These are phyloP conservation scores for Timema cristinae DNA, from an alignment of 2,888 invertebrate species.

Conservation along the genomic window DNA sequence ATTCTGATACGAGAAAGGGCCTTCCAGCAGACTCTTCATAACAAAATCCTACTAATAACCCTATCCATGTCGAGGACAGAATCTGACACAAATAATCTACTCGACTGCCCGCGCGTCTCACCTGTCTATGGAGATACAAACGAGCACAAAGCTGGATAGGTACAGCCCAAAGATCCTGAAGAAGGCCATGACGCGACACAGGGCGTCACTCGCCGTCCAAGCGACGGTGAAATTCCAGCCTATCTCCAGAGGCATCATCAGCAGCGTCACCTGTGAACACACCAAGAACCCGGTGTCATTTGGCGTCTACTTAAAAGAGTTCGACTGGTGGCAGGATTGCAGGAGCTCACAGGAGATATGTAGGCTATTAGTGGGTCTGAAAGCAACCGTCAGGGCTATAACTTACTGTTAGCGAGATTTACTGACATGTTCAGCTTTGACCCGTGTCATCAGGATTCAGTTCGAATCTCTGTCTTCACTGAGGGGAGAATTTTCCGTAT, in stretches of 20 bases:
- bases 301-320: background rate
- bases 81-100: too few species aligned
- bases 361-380: too few species aligned
- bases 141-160: slow-evolving; percentile 80
- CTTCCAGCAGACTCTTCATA: too few species aligned
- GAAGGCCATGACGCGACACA: slow-evolving; percentile 84
- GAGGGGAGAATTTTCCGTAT: too few species aligned
- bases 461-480: too few species aligned
- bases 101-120: slow-evolving; percentile 42
- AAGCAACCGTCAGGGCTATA: too few species aligned
- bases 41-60: too few species aligned
- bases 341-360: background rate
- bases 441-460: too few species aligned
- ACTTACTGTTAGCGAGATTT: too few species aligned
- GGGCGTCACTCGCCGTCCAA: slow-evolving; percentile 79
- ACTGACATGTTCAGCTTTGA: too few species aligned
- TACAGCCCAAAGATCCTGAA: slow-evolving; percentile 82
- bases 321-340: background rate
- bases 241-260: slow-evolving; percentile 89
- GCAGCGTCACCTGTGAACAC: slow-evolving; percentile 66
- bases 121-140: slow-evolving; percentile 88
- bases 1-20: too few species aligned
- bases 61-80: too few species aligned
- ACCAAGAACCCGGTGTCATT: background rate
- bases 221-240: slow-evolving; percentile 83